Evolutionary conservation across 2,797 vertebrate genomes (phyloP).

Genomic region (Mallotus villosus): DNA sequence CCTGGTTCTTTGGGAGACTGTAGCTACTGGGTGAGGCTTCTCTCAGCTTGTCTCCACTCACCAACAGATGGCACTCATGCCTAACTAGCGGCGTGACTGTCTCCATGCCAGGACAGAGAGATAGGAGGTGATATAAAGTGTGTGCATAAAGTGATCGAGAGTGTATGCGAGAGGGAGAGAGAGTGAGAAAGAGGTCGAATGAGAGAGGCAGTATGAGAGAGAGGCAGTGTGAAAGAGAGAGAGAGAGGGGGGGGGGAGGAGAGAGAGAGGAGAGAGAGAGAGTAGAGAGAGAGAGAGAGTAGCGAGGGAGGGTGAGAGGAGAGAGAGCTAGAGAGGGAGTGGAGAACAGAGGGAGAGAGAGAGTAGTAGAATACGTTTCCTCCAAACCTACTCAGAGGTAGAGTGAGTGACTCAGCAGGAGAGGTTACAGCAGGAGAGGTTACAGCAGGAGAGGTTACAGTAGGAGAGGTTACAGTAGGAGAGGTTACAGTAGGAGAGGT

Average conservation of each 20-base stretch:
- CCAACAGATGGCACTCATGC: slow-evolving; percentile 83
- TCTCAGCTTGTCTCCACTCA: slow-evolving; percentile 22
- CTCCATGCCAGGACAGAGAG: neutral
- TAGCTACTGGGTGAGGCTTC: neutral
- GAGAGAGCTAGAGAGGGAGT: too few relatives aligned
- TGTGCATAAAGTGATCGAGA: too few relatives aligned
- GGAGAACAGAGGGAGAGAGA: too few relatives aligned
- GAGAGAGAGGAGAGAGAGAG: neutral
- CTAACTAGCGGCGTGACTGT: slow-evolving; percentile 46
- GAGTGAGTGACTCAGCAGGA: too few relatives aligned
- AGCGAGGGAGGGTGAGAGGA: too few relatives aligned
- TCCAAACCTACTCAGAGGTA: too few relatives aligned
- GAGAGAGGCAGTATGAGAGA: neutral
- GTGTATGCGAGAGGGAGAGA: neutral
- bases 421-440: too few relatives aligned
- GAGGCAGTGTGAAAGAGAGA: neutral
- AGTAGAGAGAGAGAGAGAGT: neutral
- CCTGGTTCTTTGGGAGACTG: neutral
- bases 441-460: too few relatives aligned
- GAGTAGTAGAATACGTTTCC: neutral
- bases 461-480: too few relatives aligned
- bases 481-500: too few relatives aligned
- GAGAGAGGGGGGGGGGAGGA: too few relatives aligned
- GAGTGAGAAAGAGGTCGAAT: neutral
- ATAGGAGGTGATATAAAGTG: slow-evolving; percentile 16